Percentiles rank a stretch among this genome's conserved stretches.
phyloP scores from a whole-genome alignment of 2,888 invertebrate species.

The Dicyrtoma fusca region DNA sequence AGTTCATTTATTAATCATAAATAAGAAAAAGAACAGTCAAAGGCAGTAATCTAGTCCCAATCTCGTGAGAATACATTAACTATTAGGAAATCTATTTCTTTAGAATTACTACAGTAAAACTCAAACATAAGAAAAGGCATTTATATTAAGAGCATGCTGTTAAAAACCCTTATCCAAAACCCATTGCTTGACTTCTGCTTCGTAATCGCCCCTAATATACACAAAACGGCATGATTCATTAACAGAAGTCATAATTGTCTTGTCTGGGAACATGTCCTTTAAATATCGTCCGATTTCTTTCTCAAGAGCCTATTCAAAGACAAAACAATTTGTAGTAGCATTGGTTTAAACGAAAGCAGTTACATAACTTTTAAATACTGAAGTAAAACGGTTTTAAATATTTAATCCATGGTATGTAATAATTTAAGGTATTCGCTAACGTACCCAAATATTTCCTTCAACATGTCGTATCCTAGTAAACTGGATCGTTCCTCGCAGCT shows the following conservation, averaged over 20 bases:
- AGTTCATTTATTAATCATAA: no score
- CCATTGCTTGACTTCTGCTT: conserved; percentile 71
- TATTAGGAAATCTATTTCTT: no score
- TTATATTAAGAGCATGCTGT: conserved; percentile 40
- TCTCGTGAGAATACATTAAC: no score
- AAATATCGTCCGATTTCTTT: conserved; percentile 70
- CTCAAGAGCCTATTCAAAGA: conserved; percentile 64
- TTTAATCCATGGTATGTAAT: no score
- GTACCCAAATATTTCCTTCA: conserved; percentile 83
- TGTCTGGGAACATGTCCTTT: conserved; percentile 62
- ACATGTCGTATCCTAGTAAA: conserved; percentile 71
- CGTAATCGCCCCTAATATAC: conserved; percentile 75
- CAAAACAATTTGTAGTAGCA: conserved; percentile 5
- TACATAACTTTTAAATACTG: no score
- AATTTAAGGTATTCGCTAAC: no score
- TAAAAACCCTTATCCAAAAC: conserved; percentile 76
- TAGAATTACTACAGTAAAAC: no score
- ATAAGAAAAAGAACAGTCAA: no score
- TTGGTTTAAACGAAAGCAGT: no score
- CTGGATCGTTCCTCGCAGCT: conserved; percentile 67
- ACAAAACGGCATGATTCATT: conserved; percentile 75
- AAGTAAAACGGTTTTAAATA: no score
- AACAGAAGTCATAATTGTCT: conserved; percentile 68
- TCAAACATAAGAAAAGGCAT: no score
- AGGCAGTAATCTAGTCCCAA: no score